A percentile compares a stretch with the other conserved stretches of the same genome.
Conservation (phyloP, 2,113 vertebrate genomes). For the Osmerus mordax region DNA sequence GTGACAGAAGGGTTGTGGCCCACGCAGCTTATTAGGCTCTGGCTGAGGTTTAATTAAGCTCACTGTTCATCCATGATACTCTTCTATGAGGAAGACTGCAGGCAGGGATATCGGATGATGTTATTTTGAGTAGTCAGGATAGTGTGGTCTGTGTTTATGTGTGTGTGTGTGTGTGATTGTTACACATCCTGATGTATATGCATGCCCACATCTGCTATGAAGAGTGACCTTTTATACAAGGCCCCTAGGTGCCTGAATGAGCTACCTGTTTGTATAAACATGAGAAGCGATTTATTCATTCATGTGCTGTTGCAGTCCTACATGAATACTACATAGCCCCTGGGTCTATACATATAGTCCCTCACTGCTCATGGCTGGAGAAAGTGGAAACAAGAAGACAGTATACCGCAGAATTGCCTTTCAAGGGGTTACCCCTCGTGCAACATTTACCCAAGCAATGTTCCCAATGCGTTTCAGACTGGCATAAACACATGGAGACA, state of each 20-base stretch:
- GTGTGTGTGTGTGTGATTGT: not conserved
- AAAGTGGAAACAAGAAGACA: too few species aligned
- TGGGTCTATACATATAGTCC: not conserved
- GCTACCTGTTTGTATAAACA: conserved; percentile 3
- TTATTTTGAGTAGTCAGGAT: too few species aligned
- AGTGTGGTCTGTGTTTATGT: not conserved
- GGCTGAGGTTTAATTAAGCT: too few species aligned
- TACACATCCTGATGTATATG: not conserved
- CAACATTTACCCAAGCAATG: too few species aligned
- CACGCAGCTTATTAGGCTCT: too few species aligned
- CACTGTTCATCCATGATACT: too few species aligned
- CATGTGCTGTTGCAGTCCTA: not conserved
- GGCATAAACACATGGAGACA: not conserved
- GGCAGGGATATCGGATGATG: too few species aligned
- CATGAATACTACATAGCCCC: not conserved
- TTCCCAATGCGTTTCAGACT: not conserved
- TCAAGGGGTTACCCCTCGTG: too few species aligned
- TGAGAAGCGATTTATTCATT: not conserved
- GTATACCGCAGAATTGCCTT: not conserved
- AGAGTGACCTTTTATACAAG: not conserved
- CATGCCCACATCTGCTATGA: not conserved
- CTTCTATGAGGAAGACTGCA: too few species aligned
- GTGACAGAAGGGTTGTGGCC: too few species aligned
- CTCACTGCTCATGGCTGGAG: not conserved
- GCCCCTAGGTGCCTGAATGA: not conserved